A percentile compares a stretch with the other conserved stretches of the same genome.
Conservation (phyloP, 2,797 vertebrate species). For the Oreochromis mossambicus region DNA sequence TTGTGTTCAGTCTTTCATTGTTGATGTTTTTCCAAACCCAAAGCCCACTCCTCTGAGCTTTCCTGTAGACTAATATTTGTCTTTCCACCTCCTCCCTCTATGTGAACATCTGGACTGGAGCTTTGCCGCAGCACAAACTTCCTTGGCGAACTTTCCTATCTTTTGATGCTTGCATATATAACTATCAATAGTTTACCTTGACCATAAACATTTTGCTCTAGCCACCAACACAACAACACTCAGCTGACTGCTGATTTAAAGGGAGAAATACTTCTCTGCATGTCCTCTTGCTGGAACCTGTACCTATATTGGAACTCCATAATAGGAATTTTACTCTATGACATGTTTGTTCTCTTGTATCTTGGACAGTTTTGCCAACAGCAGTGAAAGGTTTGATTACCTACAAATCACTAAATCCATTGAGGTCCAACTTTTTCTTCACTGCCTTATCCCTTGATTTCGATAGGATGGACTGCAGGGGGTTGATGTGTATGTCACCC, state of each 20-base stretch:
- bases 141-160: slow-evolving; percentile 31
- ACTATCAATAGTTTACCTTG: slow-evolving; percentile 49
- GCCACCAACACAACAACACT: slow-evolving; percentile 17
- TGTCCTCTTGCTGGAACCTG: background rate
- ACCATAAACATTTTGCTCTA: slow-evolving; percentile 56
- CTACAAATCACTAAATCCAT: background rate
- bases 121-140: slow-evolving; percentile 59
- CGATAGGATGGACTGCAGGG: slow-evolving; percentile 1
- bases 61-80: slow-evolving; percentile 80
- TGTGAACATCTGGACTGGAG: slow-evolving; percentile 69
- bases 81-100: slow-evolving; percentile 66
- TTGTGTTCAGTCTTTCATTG: slow-evolving; percentile 31
- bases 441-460: slow-evolving; percentile 12
- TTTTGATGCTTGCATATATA: slow-evolving; percentile 55
- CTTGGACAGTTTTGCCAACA: background rate
- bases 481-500: slow-evolving; percentile 26
- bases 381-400: background rate
- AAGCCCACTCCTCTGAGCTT: slow-evolving; percentile 54
- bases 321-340: background rate
- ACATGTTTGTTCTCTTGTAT: background rate
- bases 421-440: background rate
- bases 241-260: slow-evolving; percentile 16
- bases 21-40: slow-evolving; percentile 60
- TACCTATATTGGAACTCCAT: background rate
- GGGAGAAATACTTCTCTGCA: background rate